Base-by-base conservation (phyloP, 2,797 vertebrate genomes). In the Jordanella pulchra region DNA sequence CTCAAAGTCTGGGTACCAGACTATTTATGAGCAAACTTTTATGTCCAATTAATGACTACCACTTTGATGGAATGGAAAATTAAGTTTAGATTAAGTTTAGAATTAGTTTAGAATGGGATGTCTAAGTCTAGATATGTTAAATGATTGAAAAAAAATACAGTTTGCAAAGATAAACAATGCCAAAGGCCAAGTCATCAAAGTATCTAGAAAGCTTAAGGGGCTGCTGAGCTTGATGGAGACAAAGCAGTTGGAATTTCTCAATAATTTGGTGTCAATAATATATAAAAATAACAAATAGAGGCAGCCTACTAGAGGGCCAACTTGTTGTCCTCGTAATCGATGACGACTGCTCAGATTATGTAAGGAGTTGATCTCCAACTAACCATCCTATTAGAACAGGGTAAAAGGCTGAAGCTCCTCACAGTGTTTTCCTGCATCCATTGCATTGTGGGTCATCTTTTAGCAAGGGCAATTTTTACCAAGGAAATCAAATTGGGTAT, bases 401-500 rank as follows among this genome's bases (percentile, higher is more conserved):
- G 65, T 70, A 69, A 83, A 80, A 64, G 67, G 78, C 82, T 53
- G 80, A 83, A 77, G 80, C 83, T 77, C 78, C 84, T 50, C 84
- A 65, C 72, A 77, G 71, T 63, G 55, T 68, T 63, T 69, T 53
- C 63, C 32, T 84, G 70, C 63, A 65, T 65, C n/a, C 78, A 44
- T 76, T 72, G 67, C 61, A 50, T 65, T 56, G 42, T 80, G 74
- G 66, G 72, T 72, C 73, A 77, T 78, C 73, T 83, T 87, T 73
- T 83, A 82, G 71, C 82, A 75, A 64, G 60, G 80, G 80, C 78
- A 88, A 89, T 91, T 80, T 87, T 86, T 66, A 85, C 87, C 90
- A 93, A 93, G 92, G 87, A 92, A 93, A 93, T 91, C 85, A 89
- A 79, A 86, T 80, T 79, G 89, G 86, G 89, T 81, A 89, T 93